Percentiles rank a stretch among this genome's conserved stretches.
Evolutionary conservation across 2,113 vertebrate species (phyloP).

Genomic region (Empidonax traillii): DNA sequence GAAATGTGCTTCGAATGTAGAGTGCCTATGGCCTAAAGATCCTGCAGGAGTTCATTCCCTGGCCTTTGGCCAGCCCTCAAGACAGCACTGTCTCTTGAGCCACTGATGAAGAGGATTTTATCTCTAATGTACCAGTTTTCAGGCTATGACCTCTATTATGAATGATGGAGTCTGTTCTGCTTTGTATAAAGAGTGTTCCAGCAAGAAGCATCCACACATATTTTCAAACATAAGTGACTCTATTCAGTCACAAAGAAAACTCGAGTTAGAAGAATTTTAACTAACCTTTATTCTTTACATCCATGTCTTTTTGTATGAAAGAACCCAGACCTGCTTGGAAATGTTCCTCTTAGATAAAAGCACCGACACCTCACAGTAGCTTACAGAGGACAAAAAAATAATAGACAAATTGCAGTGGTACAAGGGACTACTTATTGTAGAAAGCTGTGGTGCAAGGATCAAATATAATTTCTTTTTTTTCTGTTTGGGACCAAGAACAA

Average conservation of each 20-base stretch:
- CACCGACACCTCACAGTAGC: neutral
- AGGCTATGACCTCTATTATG: neutral
- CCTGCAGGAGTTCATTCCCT: neutral
- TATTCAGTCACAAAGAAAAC: constrained; percentile 10
- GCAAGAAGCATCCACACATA: neutral
- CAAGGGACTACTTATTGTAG: neutral
- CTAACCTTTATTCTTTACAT: constrained; percentile 37
- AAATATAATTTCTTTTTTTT: neutral
- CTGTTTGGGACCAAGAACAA: neutral
- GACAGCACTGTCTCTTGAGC: neutral
- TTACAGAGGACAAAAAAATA: neutral
- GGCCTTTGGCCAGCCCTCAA: neutral
- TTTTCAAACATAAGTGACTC: neutral
- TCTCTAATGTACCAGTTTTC: neutral
- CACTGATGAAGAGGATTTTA: neutral
- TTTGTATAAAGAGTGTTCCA: neutral
- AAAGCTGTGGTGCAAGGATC: neutral
- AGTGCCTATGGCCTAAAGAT: neutral
- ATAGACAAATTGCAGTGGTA: constrained; percentile 7
- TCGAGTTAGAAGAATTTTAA: constrained; percentile 6
- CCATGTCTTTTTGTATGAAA: neutral
- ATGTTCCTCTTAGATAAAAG: neutral
- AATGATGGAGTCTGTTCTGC: neutral
- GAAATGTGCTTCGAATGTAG: neutral
- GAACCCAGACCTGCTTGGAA: neutral